Conservation (phyloP, 2,888 invertebrate species). For the Mantis religiosa region DNA sequence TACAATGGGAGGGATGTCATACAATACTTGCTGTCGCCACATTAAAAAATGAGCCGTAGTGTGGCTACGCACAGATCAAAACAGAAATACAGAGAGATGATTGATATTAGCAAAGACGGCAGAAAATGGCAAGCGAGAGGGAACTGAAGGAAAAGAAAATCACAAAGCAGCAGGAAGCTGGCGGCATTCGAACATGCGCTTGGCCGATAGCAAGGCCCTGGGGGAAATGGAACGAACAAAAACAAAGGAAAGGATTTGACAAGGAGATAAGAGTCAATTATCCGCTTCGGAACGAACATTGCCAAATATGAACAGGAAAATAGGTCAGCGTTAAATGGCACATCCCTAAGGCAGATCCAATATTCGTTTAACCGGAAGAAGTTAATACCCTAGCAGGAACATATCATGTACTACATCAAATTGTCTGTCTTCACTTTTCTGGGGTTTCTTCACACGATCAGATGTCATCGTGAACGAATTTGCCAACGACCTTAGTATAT, state of each 20-base stretch:
- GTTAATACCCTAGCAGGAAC: no score
- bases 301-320: background rate
- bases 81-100: background rate
- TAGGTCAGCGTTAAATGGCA: background rate
- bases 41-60: background rate
- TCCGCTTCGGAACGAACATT: background rate
- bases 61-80: background rate
- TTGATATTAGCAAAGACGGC: background rate
- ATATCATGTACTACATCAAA: no score
- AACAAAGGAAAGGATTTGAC: background rate
- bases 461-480: no score
- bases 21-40: background rate
- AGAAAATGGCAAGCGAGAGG: background rate
- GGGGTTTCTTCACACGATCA: no score
- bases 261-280: background rate
- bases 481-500: no score
- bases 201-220: background rate
- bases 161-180: background rate
- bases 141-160: background rate
- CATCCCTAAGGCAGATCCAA: background rate
- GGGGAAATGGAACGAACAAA: background rate
- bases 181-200: background rate
- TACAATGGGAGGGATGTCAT: no score
- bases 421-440: no score
- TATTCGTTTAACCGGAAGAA: no score